Percentiles rank a stretch among this genome's conserved stretches.
Evolutionary conservation across 2,797 vertebrate species (phyloP).

Genomic region (Vultur gryphus): DNA sequence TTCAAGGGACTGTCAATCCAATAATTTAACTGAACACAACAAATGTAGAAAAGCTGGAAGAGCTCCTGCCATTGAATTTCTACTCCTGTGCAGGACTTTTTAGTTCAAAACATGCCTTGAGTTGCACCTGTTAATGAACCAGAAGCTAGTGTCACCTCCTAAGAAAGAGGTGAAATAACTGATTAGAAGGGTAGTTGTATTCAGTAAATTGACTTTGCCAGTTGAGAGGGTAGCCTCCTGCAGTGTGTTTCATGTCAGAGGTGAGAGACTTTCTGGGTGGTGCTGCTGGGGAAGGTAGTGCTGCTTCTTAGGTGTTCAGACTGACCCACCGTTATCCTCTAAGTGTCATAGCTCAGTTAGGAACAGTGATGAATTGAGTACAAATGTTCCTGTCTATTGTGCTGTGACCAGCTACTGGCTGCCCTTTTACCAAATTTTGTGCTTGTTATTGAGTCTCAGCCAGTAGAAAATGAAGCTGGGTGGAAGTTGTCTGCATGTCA

Average conservation of each 20-base stretch:
- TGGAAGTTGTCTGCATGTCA: not conserved
- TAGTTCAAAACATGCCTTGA: not conserved
- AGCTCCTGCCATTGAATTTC: not conserved
- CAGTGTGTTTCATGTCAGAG: not conserved
- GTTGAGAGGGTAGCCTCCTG: not conserved
- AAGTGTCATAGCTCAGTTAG: not conserved
- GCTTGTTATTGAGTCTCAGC: not conserved
- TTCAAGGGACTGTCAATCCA: not conserved
- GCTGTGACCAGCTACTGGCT: not conserved
- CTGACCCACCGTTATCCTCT: not conserved
- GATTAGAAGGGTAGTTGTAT: not conserved
- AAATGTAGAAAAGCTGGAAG: not conserved
- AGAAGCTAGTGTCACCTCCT: not conserved
- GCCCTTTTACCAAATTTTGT: not conserved
- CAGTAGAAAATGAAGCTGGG: not conserved
- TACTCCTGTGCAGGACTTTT: not conserved
- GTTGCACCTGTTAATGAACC: not conserved
- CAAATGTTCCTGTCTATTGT: not conserved
- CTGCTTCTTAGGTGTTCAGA: not conserved
- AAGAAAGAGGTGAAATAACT: not conserved
- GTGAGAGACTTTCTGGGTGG: not conserved
- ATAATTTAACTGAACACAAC: not conserved
- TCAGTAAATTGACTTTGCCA: not conserved
- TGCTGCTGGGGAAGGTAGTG: not conserved
- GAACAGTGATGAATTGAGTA: not conserved